Evolutionary conservation across 2,113 vertebrate species (phyloP).

Genomic region (Ptilonorhynchus violaceus): DNA sequence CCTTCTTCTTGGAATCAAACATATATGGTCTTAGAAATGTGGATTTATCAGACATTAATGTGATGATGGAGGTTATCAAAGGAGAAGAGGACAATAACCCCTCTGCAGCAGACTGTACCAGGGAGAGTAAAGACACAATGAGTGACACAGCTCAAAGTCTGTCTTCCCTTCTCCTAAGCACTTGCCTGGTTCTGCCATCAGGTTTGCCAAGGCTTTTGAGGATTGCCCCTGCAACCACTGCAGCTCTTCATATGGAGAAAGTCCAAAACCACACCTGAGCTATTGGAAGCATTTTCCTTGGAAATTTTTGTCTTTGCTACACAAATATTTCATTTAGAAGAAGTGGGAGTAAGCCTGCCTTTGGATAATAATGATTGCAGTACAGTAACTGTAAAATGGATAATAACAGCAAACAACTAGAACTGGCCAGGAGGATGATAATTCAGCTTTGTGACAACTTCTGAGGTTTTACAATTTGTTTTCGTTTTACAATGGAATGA

Average conservation of each 20-base stretch:
- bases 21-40: neutral
- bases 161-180: neutral
- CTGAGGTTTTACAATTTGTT: slow-evolving; percentile 68
- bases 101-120: neutral
- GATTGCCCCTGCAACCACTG: neutral
- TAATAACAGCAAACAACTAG: neutral
- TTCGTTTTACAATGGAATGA: slow-evolving; percentile 59
- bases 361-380: neutral
- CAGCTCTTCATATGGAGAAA: neutral
- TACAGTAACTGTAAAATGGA: slow-evolving; percentile 20
- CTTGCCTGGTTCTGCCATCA: neutral
- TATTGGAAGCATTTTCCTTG: neutral
- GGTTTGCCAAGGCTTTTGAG: neutral
- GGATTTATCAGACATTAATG: neutral
- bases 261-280: neutral
- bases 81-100: neutral
- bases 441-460: slow-evolving; percentile 19
- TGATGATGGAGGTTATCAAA: neutral
- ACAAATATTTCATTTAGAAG: neutral
- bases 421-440: slow-evolving; percentile 20
- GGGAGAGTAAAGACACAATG: neutral
- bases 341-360: neutral
- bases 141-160: neutral
- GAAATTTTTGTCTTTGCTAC: neutral
- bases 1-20: neutral